Evolutionary conservation across 2,113 vertebrate genomes (phyloP).

Genomic region (Sylvia atricapilla): DNA sequence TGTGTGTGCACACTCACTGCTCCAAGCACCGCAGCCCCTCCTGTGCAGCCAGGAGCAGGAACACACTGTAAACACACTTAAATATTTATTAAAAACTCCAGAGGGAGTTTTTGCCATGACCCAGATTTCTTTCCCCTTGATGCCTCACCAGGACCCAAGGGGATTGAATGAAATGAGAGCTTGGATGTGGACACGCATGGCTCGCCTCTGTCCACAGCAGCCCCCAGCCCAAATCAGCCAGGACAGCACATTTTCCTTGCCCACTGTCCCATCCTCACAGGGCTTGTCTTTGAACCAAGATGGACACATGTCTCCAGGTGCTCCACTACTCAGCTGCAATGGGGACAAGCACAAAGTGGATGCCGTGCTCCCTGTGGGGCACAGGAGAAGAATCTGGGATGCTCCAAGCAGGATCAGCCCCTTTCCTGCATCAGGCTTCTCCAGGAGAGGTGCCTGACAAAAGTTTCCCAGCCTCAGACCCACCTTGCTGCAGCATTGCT

Average conservation of each 20-base stretch:
- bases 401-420: not conserved
- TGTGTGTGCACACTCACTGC: fast-evolving
- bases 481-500: not conserved
- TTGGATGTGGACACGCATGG: fast-evolving
- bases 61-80: not conserved
- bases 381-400: not conserved
- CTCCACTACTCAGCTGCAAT: fast-evolving
- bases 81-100: not conserved
- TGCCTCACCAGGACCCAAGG: not conserved
- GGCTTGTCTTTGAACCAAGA: not conserved
- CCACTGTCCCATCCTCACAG: not conserved
- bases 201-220: not conserved
- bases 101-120: not conserved
- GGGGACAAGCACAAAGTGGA: not conserved
- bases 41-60: not conserved
- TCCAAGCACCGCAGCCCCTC: not conserved
- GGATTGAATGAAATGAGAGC: not conserved
- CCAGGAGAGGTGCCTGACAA: not conserved
- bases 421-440: not conserved
- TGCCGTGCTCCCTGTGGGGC: fast-evolving
- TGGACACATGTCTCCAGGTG: fast-evolving
- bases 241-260: not conserved
- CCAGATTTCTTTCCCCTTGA: not conserved
- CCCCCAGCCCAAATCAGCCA: not conserved
- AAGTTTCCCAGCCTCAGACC: not conserved